These are phyloP conservation scores for Xestoiulus laeticollis DNA, from an alignment of 2,888 invertebrate genomes.

Conservation along the genomic window DNA sequence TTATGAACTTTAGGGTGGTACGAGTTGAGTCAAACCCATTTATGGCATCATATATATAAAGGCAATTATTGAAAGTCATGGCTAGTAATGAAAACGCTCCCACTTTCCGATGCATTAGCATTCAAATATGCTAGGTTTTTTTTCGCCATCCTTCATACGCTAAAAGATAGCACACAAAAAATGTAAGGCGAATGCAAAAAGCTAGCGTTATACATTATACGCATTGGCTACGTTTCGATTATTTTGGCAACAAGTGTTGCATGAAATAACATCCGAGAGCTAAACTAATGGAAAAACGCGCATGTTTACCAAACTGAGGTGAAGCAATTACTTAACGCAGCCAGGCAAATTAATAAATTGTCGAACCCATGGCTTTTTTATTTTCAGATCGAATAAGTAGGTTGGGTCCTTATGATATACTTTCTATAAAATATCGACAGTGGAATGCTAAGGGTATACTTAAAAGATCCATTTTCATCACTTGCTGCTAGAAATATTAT, in stretches of 20 bases:
- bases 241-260: constrained; percentile 26
- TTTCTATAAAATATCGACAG: no score
- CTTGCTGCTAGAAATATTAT: no score
- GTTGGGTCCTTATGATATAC: no score
- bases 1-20: background rate
- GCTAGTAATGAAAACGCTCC: constrained; percentile 18
- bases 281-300: background rate
- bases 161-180: background rate
- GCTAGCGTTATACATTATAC: background rate
- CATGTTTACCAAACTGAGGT: background rate
- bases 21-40: background rate
- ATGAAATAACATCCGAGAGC: background rate
- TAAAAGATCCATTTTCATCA: no score
- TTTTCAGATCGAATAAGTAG: background rate
- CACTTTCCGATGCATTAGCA: constrained; percentile 12
- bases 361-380: background rate
- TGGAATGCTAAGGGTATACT: no score
- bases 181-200: background rate
- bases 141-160: no score
- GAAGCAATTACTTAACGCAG: constrained; percentile 26
- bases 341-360: constrained; percentile 26
- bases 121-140: background rate
- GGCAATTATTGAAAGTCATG: constrained; percentile 15
- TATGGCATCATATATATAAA: background rate
- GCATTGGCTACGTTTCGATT: background rate